Base-by-base conservation (phyloP, 1,140 invertebrate genomes). In the Drosophila littoralis region DNA sequence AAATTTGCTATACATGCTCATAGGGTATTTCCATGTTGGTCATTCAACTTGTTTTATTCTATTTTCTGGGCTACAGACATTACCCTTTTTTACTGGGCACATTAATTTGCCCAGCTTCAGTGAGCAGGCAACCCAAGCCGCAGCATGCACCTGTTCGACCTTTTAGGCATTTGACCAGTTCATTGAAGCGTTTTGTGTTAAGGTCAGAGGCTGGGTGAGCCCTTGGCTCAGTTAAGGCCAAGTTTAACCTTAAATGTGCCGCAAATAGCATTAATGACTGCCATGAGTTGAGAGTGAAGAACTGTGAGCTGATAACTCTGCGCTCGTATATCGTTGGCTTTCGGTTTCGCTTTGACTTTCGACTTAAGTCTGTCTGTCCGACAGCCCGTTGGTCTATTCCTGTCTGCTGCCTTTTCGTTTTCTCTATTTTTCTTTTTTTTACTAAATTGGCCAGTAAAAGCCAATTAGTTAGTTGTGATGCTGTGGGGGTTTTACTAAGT, bases 31-130 rank as follows among this genome's bases (percentile, higher is more conserved):
- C 8, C 12, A 1, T 12, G 28, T 54, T 42, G 1, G 59, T 40
- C 59, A 38, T 36, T 43, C n/a, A 17, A 1, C 2, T 32, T 2
- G 12, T 32, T 17, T 10, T 50, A 52, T 8, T 17, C 6, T 17
- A 17, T 45, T 69, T 38, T 33, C 40, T 13, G n/a, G 17, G 68
- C 76, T 83, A 61, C 51, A 66, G 64, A 83, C 83, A 88, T 89
- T 89, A 89, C 77, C 84, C 84, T 81, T 88, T 28, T 88, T 88
- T 84, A 71, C 80, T 68, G 69, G 84, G 73, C 80, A 88, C 84
- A 89, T 88, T 89, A 89, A 88, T 88, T 88, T 89, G 52, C 48
- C 66, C 73, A 67, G 70, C 70, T 83, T 88, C 84, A 88, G 42
- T 82, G 79, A 63, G 66, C 63, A 72, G 64, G 60, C 60, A 66